Conservation (phyloP, 2,113 vertebrate genomes). For the Aphelocoma coerulescens region DNA sequence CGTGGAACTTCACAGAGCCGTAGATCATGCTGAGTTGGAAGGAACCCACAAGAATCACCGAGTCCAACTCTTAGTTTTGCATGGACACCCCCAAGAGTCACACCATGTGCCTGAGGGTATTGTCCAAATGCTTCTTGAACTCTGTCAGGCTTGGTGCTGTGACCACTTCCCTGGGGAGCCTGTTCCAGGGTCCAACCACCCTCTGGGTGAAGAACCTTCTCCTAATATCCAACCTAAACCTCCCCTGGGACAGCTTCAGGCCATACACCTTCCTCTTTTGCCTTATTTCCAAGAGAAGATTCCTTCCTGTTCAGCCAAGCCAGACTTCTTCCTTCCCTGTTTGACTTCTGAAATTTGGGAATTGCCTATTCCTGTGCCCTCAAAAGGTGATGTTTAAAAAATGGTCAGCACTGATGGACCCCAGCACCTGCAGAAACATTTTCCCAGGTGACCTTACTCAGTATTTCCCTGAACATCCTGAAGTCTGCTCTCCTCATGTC, state of each 20-base stretch:
- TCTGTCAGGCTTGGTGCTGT: background rate
- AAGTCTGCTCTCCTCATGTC: background rate
- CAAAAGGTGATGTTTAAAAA: background rate
- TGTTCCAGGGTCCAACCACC: background rate
- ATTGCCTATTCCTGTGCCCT: background rate
- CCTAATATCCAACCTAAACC: background rate
- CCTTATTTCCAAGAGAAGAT: background rate
- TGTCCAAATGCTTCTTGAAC: background rate
- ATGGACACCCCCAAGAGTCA: background rate
- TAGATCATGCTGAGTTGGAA: background rate
- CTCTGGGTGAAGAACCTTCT: background rate
- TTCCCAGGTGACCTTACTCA: fast-evolving
- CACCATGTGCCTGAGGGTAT: fast-evolving
- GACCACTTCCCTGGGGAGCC: background rate
- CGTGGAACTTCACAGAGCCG: background rate
- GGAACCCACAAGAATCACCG: background rate
- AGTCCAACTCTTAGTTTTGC: background rate
- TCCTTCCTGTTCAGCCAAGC: background rate
- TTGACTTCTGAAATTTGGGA: background rate
- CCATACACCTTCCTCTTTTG: background rate
- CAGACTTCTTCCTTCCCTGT: background rate
- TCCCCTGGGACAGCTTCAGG: background rate
- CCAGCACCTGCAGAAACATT: background rate
- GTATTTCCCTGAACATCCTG: background rate
- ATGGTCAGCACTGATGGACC: background rate